Evolutionary conservation across 1,140 invertebrate genomes (phyloP).

Genomic region (Wiebesia pumilae): DNA sequence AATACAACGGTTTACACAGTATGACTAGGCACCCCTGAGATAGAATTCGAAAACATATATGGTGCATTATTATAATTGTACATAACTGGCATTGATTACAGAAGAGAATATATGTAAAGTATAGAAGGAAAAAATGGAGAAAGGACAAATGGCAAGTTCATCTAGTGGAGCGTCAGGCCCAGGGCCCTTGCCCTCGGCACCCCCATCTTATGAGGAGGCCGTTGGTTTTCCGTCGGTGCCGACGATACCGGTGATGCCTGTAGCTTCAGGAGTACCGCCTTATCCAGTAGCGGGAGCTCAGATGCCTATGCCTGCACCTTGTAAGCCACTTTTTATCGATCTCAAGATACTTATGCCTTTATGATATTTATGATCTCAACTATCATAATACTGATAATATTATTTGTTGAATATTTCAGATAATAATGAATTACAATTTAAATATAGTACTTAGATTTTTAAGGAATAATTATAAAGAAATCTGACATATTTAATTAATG

Average conservation of each 20-base stretch:
- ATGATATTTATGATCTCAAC: neutral
- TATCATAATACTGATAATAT: too few species aligned
- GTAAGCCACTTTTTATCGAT: neutral
- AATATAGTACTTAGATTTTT: too few species aligned
- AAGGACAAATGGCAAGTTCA: conserved; percentile 31
- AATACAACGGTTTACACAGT: too few species aligned
- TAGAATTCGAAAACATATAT: too few species aligned
- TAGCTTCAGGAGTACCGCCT: conserved; percentile 45
- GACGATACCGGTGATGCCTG: conserved; percentile 13
- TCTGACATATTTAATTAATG: too few species aligned
- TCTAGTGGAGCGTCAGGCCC: neutral
- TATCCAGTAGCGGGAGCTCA: conserved; percentile 59
- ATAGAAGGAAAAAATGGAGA: conserved; percentile 26
- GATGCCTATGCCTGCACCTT: conserved; percentile 60
- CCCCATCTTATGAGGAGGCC: conserved; percentile 70
- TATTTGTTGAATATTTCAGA: too few species aligned
- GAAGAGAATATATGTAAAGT: neutral
- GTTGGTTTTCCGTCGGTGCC: conserved; percentile 59
- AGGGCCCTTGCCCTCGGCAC: conserved; percentile 62
- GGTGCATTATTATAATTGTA: neutral
- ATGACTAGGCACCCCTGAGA: too few species aligned
- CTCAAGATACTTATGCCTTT: neutral
- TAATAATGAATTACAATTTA: too few species aligned
- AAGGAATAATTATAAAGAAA: too few species aligned
- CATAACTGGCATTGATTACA: neutral